A percentile compares a stretch with the other conserved stretches of the same genome.
Evolutionary conservation across 2,888 invertebrate genomes (phyloP).

Genomic region (Sinhomidia bicolor): DNA sequence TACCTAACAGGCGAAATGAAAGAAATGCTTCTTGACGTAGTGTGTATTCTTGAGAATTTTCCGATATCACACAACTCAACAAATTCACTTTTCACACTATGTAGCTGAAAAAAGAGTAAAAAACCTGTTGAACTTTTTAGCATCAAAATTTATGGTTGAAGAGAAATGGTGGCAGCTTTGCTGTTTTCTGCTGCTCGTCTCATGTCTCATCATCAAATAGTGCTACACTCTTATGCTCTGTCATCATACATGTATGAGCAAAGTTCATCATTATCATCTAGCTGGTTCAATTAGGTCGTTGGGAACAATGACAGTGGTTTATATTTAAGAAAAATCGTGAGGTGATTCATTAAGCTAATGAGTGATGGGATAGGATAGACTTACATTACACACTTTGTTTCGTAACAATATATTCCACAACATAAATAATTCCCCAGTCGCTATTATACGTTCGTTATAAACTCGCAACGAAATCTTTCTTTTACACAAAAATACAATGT

Average conservation of each 20-base stretch:
- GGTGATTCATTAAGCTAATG: constrained; percentile 54
- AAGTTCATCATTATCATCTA: background rate
- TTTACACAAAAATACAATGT: background rate
- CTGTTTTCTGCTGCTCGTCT: no score
- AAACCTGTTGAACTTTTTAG: constrained; percentile 23
- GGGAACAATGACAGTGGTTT: constrained; percentile 27
- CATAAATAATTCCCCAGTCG: background rate
- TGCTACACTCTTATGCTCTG: background rate
- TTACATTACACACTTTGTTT: background rate
- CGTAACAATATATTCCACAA: background rate
- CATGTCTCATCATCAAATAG: no score
- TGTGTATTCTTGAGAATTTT: no score
- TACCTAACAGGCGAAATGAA: no score
- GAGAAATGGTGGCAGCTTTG: background rate
- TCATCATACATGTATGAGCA: no score
- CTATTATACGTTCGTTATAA: background rate
- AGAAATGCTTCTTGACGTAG: no score
- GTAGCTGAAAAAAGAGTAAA: background rate
- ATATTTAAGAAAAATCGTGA: constrained; percentile 52
- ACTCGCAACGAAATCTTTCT: no score
- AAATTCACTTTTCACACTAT: constrained; percentile 27
- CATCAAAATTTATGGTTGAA: background rate
- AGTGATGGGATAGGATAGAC: background rate
- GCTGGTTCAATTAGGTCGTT: constrained; percentile 14
- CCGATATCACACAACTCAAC: constrained; percentile 7